phyloP scores from a whole-genome alignment of 2,888 invertebrate genomes.

The Oeneis ivallda region DNA sequence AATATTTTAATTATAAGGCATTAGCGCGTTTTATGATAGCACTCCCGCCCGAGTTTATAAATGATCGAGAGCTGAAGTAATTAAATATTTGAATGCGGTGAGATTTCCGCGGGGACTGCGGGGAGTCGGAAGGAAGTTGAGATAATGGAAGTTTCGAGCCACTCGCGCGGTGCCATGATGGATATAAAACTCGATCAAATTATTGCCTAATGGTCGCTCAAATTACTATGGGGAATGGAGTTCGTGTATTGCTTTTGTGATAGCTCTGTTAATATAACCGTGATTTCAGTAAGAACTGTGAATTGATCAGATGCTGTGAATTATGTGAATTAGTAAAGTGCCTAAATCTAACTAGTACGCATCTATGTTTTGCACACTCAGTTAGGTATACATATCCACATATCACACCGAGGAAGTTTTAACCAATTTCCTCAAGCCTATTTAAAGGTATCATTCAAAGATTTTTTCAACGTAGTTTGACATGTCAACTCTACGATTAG shows the following conservation, averaged over 20 bases:
- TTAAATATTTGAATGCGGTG: conserved; percentile 81
- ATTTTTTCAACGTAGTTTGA: no score
- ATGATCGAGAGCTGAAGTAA: conserved; percentile 79
- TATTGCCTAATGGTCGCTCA: conserved; percentile 76
- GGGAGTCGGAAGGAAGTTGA: conserved; percentile 63
- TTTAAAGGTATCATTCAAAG: conserved; percentile 14
- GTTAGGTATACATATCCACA: no score
- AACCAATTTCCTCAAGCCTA: conserved; percentile 25
- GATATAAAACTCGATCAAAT: conserved; percentile 79
- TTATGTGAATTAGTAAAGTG: not conserved
- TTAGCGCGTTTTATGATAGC: conserved; percentile 82
- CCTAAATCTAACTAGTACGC: not conserved
- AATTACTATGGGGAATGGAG: conserved; percentile 59
- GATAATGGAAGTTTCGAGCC: conserved; percentile 69
- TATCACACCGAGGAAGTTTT: no score
- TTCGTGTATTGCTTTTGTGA: conserved; percentile 42
- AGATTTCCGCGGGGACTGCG: conserved; percentile 79
- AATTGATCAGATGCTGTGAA: not conserved
- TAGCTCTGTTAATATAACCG: conserved; percentile 18
- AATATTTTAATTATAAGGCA: conserved; percentile 83
- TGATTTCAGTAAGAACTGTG: not conserved
- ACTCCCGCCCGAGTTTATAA: conserved; percentile 78
- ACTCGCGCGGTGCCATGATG: conserved; percentile 72
- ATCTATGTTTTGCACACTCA: not conserved
- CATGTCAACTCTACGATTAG: not conserved